Percentiles rank a stretch among this genome's conserved stretches.
Conservation (phyloP, 2,797 vertebrate genomes). For the Sebastes steindachneri region DNA sequence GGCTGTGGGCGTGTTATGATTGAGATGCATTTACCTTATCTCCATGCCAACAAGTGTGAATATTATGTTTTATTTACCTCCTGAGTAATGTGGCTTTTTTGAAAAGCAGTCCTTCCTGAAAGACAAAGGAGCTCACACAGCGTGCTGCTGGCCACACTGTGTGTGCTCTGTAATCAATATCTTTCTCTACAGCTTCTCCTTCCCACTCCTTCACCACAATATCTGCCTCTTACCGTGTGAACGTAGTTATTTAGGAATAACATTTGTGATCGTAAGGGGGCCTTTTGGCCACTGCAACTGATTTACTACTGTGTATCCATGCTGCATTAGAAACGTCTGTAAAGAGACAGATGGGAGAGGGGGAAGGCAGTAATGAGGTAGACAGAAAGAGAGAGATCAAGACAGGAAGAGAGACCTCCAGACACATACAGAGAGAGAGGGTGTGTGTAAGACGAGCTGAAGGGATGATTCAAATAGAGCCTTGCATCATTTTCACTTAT, state of each 20-base stretch:
- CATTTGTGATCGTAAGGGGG: conserved; percentile 2
- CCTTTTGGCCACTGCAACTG: conserved; percentile 41
- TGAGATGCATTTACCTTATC: conserved; percentile 19
- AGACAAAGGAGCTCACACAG: conserved; percentile 8
- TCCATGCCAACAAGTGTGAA: conserved; percentile 19
- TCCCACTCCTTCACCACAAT: conserved; percentile 21
- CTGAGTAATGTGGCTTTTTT: not conserved
- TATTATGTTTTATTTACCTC: conserved; percentile 22
- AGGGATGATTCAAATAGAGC: conserved; percentile 15
- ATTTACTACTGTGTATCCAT: conserved; percentile 36
- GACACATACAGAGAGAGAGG: not conserved
- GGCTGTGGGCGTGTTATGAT: not conserved
- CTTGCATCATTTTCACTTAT: conserved; percentile 32
- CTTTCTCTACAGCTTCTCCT: conserved; percentile 18
- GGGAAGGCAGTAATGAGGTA: conserved; percentile 4
- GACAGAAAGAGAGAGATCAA: conserved; percentile 5
- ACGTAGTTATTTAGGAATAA: conserved; percentile 38
- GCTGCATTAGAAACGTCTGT: conserved; percentile 25
- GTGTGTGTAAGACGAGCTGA: not conserved
- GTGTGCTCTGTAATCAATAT: conserved; percentile 44
- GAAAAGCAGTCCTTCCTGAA: conserved; percentile 15
- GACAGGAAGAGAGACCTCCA: conserved; percentile 17
- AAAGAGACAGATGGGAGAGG: conserved; percentile 41
- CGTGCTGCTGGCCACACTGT: conserved; percentile 7
- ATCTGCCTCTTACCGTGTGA: conserved; percentile 1